Evolutionary conservation across 1,140 invertebrate species (phyloP), one percentile per base, ranked within the genome.

Genomic region (Lordiphosa mommai): DNA sequence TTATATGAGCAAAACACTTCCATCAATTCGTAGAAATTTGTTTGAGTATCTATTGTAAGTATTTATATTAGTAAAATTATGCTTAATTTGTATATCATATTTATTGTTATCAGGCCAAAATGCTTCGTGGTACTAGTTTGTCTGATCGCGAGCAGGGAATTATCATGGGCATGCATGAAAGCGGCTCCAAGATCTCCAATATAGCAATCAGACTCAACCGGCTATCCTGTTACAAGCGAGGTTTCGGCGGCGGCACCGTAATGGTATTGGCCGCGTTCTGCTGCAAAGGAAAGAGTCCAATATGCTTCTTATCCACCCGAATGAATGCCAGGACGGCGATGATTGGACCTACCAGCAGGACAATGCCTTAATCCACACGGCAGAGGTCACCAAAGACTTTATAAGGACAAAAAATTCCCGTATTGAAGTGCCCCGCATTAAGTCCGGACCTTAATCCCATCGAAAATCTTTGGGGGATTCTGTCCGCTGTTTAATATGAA

Each of bases 191-290:
- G 27, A 47, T 47, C 17, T 47, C 27, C 16, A 13, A 13, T 8
- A 46, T 46, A 46, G 43, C 43, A 46, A 46, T 9, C 23, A 46
- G 43, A 30, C 43, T 30, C 5, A 34, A 34, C 10, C 37, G 37
- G 13, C 37, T 40, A 40, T 40, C 37, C 13, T 41, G 38, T 5
- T 41, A 41, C 38, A 41, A 41, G 38, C 38, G 38, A 41, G 38
- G 38, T 23, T 41, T 41, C 14, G 14, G 38, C 20, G 38, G 38
- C 38, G 38, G 38, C 38, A 41, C 38, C 38, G 3, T 41, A n/a
- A n/a, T n/a, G n/a, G n/a, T n/a, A n/a, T n/a, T n/a, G 37, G 12
- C 17, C 37, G 37, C 37, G 17, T 14, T 40, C 37, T 40, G 37
- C 37, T 40, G 12, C 8, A 14, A 10, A 40, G 37, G 37, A 40